Conservation (phyloP, 2,888 invertebrate genomes). For the Meghimatium bilineatum region DNA sequence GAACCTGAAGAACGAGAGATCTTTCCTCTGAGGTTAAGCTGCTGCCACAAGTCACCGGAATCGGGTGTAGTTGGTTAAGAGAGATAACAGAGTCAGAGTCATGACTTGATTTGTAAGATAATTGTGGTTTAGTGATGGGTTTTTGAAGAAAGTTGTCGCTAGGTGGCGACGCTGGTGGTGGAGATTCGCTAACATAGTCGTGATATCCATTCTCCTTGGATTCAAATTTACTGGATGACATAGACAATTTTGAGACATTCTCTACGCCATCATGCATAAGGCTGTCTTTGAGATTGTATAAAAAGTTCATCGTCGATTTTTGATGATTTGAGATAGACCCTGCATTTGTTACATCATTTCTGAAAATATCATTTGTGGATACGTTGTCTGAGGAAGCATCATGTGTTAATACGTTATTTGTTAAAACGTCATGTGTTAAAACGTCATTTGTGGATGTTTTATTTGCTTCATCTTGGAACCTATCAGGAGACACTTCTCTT, state of each 20-base stretch:
- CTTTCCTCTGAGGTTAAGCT: constrained; percentile 38
- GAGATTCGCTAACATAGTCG: too few species aligned
- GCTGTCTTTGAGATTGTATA: not conserved
- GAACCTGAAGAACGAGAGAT: constrained; percentile 30
- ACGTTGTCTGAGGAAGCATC: too few species aligned
- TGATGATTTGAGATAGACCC: too few species aligned
- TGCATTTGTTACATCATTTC: not conserved
- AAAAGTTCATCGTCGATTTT: too few species aligned
- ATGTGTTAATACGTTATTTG: too few species aligned
- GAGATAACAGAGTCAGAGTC: not conserved
- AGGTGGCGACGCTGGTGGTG: too few species aligned
- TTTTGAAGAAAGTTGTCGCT: too few species aligned
- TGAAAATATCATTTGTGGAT: too few species aligned
- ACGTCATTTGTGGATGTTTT: not conserved
- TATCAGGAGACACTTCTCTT: not conserved
- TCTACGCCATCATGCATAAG: not conserved
- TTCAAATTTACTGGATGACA: not conserved
- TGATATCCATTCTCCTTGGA: not conserved
- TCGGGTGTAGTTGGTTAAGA: not conserved
- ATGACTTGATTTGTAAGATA: too few species aligned
- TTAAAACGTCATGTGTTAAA: too few species aligned
- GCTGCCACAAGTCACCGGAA: not conserved
- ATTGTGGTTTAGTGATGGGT: too few species aligned
- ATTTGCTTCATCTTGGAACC: not conserved
- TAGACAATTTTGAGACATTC: not conserved